Base-by-base conservation (phyloP, 2,113 vertebrate genomes). In the Tragelaphus strepsiceros region DNA sequence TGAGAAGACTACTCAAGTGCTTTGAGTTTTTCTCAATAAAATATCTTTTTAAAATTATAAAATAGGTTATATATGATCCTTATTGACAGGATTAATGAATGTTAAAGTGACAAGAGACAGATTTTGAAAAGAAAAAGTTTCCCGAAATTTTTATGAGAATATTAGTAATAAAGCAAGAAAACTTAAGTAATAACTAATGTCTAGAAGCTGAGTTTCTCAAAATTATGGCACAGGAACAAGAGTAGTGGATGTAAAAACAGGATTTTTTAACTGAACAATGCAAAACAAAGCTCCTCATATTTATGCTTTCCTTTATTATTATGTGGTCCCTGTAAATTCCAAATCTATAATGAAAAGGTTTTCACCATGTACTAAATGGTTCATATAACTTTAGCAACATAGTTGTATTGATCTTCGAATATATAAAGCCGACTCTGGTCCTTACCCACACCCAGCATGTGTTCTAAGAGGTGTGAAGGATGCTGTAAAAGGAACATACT, bases 101-200 rank as follows among this genome's bases (percentile, higher is more conserved):
- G 15, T 59, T 78, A 92, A 97, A 91, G 17, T 46, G 19, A 24
- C 15, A 90, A 95, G 49, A 88, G 12, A 77, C 13, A 3, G 43
- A 46, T 88, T 49, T 88, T 62, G 19, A 83, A 96, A 93, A 58
- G 30, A 62, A 71, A 94, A n/a, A n/a, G 1, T 90, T 94, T 54
- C 49, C 6, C 56, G 32, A 86, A 88, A 51, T 39, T 51, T 92
- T 88, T 88, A 62, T 90, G 7, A 83, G 51, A 85, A 32, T 81
- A 32, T 67, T 49, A 90, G 30, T 67, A 95, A 92, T 74, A 97
- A 53, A 58, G 46, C 28, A 91, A 91, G 53, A 95, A 94, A 93
- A 61, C 35, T 93, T 30, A 87, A n/a, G n/a, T n/a, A n/a, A 88
- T 91, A 58, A 67, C 1, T 87, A 53, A 88, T 95, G 43, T 90